Evolutionary conservation across 2,113 vertebrate genomes (phyloP).

Genomic region (Epinephelus cyanopodus): DNA sequence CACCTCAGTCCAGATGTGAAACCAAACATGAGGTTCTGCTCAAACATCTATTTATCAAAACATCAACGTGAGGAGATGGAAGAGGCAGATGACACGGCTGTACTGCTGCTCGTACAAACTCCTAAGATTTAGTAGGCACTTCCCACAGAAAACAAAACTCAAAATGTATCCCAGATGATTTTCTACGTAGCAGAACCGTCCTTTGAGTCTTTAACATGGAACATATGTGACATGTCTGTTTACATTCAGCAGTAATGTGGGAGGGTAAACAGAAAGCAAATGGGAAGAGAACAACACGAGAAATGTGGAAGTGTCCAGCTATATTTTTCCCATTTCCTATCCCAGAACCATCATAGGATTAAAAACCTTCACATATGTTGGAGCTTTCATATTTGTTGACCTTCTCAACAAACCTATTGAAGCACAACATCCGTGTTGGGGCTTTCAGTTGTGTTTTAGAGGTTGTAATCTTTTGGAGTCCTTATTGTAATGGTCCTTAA

Average conservation of each 20-base stretch:
- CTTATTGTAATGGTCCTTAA: neutral
- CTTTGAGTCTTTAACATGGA: conserved; percentile 18
- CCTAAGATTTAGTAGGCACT: conserved; percentile 30
- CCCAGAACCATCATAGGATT: neutral
- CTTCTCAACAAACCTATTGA: neutral
- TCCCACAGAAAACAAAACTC: conserved; percentile 26
- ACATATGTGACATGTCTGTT: conserved; percentile 39
- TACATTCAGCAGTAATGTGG: neutral
- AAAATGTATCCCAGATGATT: conserved; percentile 63
- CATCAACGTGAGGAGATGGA: neutral
- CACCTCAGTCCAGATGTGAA: conserved; percentile 39
- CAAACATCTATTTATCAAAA: conserved; percentile 29
- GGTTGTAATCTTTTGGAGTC: neutral
- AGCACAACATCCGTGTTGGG: neutral
- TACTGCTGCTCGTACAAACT: conserved; percentile 13
- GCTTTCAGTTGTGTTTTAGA: neutral
- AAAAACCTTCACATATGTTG: no score
- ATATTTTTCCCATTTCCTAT: neutral
- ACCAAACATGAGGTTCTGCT: conserved; percentile 23
- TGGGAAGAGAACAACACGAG: neutral
- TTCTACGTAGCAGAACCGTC: conserved; percentile 1
- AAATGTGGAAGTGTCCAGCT: neutral
- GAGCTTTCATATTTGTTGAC: no score
- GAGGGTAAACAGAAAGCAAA: neutral
- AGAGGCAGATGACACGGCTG: conserved; percentile 24